These are phyloP conservation scores for Caenorhabditis remanei DNA, from an alignment of 1,140 invertebrate genomes.

Conservation along the genomic window DNA sequence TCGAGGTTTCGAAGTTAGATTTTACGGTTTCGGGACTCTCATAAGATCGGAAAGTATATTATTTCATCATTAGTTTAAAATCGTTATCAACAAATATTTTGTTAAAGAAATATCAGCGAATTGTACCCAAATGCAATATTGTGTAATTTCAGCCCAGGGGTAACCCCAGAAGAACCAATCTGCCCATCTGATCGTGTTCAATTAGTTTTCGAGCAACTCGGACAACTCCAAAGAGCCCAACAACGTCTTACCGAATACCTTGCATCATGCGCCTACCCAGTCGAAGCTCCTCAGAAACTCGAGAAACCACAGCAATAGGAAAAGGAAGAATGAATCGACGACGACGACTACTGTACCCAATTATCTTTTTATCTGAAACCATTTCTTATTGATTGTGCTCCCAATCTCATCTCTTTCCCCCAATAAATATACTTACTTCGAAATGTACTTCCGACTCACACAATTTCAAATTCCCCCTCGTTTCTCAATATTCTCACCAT, in stretches of 20 bases:
- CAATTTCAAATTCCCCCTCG: too few species aligned
- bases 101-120: too few species aligned
- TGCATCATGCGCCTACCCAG: conserved; percentile 46
- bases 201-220: conserved; percentile 48
- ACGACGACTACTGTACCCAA: neutral
- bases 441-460: too few species aligned
- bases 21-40: too few species aligned
- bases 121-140: too few species aligned
- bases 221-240: conserved; percentile 20
- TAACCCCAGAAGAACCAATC: conserved; percentile 25
- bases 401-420: neutral
- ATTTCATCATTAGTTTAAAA: too few species aligned
- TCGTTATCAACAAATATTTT: too few species aligned
- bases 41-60: too few species aligned
- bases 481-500: neutral
- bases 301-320: neutral
- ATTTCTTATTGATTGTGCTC: conserved; percentile 15
- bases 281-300: neutral
- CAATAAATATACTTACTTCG: neutral
- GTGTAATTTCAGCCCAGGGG: conserved; percentile 2
- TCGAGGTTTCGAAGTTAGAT: too few species aligned
- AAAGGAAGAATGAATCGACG: neutral
- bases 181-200: conserved; percentile 49
- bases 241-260: conserved; percentile 43
- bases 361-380: too few species aligned